Conservation (phyloP, 2,888 invertebrate species). For the Chaetogeoica ovagalla region DNA sequence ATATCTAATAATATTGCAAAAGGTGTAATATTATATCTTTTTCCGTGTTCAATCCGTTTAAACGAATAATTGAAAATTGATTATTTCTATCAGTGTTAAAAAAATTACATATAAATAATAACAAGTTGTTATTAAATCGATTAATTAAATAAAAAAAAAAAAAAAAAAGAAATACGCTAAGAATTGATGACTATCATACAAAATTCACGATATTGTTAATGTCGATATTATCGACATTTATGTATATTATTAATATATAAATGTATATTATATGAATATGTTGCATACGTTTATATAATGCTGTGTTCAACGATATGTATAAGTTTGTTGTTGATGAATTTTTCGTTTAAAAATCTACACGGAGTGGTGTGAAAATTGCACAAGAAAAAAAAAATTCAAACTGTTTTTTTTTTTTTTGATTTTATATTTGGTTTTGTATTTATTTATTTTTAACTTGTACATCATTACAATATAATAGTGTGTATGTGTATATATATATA, state of each 20-base stretch:
- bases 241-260: neutral
- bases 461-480: neutral
- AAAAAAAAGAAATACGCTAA: too few relatives aligned
- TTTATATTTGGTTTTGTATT: neutral
- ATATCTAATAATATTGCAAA: too few relatives aligned
- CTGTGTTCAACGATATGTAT: constrained; percentile 1
- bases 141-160: too few relatives aligned
- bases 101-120: too few relatives aligned
- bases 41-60: too few relatives aligned
- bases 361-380: constrained; percentile 47
- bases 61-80: too few relatives aligned
- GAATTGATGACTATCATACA: too few relatives aligned
- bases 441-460: constrained; percentile 15
- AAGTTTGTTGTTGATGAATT: constrained; percentile 32
- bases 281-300: constrained; percentile 11
- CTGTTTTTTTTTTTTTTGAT: neutral
- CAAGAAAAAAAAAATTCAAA: constrained; percentile 30
- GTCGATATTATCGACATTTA: too few relatives aligned
- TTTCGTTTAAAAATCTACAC: constrained; percentile 25
- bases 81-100: too few relatives aligned
- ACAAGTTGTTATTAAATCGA: too few relatives aligned
- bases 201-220: too few relatives aligned
- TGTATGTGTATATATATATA: constrained; percentile 7
- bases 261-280: neutral
- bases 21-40: too few relatives aligned